Conservation (phyloP, 2,888 invertebrate genomes). For the Tetragnatha montana region DNA sequence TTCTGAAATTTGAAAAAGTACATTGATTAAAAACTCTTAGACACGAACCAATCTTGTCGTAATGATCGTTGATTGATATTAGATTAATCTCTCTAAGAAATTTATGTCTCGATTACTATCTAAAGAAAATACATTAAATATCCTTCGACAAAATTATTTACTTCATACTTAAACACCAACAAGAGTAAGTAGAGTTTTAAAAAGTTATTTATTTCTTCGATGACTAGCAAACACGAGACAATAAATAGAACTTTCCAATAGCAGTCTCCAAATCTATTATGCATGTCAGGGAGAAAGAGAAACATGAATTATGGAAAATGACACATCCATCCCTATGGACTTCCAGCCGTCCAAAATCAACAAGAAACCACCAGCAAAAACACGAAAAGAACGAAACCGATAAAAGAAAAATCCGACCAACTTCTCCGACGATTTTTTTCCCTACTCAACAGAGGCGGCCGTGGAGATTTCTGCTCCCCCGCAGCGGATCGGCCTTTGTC, state of each 20-base stretch:
- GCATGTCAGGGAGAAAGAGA: constrained; percentile 10
- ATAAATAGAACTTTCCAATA: background rate
- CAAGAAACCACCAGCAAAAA: constrained; percentile 12
- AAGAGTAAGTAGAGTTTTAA: too few species aligned
- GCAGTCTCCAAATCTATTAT: constrained; percentile 24
- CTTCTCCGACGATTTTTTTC: background rate
- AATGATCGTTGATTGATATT: too few species aligned
- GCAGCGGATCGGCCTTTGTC: background rate
- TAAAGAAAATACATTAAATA: too few species aligned
- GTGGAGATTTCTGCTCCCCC: background rate
- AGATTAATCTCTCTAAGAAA: too few species aligned
- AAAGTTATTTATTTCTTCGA: too few species aligned
- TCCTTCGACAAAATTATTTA: too few species aligned
- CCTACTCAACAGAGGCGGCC: background rate
- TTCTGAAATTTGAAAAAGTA: too few species aligned
- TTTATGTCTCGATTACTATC: too few species aligned
- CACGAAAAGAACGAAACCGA: constrained; percentile 2
- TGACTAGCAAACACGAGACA: background rate
- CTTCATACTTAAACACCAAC: too few species aligned
- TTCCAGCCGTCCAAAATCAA: constrained; percentile 35
- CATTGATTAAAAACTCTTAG: too few species aligned
- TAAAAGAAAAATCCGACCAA: background rate
- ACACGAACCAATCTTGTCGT: too few species aligned
- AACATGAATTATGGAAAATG: constrained; percentile 58
- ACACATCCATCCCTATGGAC: constrained; percentile 44